A percentile compares a stretch with the other conserved stretches of the same genome.
These are phyloP conservation scores for Drosophila carrolli DNA, from an alignment of 1,140 invertebrate species.

Conservation along the genomic window DNA sequence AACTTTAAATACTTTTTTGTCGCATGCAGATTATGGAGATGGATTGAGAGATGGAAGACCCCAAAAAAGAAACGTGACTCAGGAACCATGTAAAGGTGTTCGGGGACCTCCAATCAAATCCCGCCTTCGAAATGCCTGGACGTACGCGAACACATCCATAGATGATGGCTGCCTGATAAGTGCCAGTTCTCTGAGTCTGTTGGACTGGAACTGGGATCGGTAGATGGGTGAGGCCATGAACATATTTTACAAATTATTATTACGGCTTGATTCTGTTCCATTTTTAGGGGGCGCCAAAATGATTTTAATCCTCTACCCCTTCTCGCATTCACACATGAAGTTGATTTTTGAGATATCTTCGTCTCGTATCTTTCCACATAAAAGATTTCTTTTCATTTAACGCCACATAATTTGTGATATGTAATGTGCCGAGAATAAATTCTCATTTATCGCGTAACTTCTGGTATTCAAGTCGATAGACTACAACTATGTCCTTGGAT, in stretches of 20 bases:
- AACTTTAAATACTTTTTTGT: conserved; percentile 65
- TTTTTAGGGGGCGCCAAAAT: conserved; percentile 66
- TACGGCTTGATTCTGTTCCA: conserved; percentile 40
- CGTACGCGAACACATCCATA: conserved; percentile 41
- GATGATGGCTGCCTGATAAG: conserved; percentile 68
- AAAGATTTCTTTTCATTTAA: conserved; percentile 63
- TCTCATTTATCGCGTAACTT: neutral
- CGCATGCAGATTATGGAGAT: conserved; percentile 51
- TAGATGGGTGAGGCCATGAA: conserved; percentile 59
- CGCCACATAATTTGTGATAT: conserved; percentile 34
- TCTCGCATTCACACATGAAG: conserved; percentile 35
- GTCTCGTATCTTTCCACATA: conserved; percentile 20
- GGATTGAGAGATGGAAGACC: conserved; percentile 51
- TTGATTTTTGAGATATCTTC: conserved; percentile 48
- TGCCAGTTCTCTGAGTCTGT: conserved; percentile 43
- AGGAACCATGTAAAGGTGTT: conserved; percentile 14
- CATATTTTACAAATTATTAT: conserved; percentile 74
- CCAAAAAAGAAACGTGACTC: conserved; percentile 69
- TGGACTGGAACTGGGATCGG: conserved; percentile 42
- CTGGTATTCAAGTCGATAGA: neutral
- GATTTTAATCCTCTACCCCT: conserved; percentile 39
- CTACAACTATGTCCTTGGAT: neutral
- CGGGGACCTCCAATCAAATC: conserved; percentile 26
- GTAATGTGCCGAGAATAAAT: neutral
- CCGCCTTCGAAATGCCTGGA: conserved; percentile 52